These are phyloP conservation scores for Tachysurus vachellii DNA, from an alignment of 2,113 vertebrate species.

Conservation along the genomic window DNA sequence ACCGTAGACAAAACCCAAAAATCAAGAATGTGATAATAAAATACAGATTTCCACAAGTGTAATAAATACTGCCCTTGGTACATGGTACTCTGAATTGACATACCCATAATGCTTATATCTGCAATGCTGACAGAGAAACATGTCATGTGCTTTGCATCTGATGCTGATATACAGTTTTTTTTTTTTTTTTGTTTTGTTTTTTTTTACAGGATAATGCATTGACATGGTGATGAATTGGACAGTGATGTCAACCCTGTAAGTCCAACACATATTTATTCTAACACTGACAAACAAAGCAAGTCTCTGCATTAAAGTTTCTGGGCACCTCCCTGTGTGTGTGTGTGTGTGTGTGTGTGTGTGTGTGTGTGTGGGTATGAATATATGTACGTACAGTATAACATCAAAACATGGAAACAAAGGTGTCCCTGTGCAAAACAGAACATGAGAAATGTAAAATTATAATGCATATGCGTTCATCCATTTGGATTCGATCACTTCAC, in stretches of 20 bases:
- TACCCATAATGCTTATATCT: constrained; percentile 38
- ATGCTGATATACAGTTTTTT: constrained; percentile 13
- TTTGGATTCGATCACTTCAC: constrained; percentile 60
- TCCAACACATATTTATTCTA: constrained; percentile 88
- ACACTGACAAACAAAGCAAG: constrained; percentile 59
- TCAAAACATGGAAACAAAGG: constrained; percentile 94
- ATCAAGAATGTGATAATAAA: constrained; percentile 35
- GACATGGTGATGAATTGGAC: constrained; percentile 76
- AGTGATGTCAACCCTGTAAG: constrained; percentile 97
- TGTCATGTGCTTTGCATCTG: constrained; percentile 45
- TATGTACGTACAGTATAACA: constrained; percentile 80
- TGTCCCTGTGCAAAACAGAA: constrained; percentile 71
- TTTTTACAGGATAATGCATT: constrained; percentile 71
- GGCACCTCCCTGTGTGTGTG: constrained; percentile 69
- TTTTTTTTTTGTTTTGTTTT: constrained; percentile 4
- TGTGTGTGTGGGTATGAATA: not conserved
- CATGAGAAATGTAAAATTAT: constrained; percentile 68
- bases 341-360: constrained; percentile 50
- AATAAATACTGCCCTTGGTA: constrained; percentile 42
- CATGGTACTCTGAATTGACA: constrained; percentile 34
- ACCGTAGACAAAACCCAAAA: constrained; percentile 80
- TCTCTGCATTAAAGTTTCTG: constrained; percentile 82
- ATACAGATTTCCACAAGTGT: constrained; percentile 46
- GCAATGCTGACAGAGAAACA: constrained; percentile 36
- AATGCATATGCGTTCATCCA: constrained; percentile 56